A percentile compares a stretch with the other conserved stretches of the same genome.
phyloP scores from a whole-genome alignment of 92 coral and sea anemone species.

The Heteractis magnifica region DNA sequence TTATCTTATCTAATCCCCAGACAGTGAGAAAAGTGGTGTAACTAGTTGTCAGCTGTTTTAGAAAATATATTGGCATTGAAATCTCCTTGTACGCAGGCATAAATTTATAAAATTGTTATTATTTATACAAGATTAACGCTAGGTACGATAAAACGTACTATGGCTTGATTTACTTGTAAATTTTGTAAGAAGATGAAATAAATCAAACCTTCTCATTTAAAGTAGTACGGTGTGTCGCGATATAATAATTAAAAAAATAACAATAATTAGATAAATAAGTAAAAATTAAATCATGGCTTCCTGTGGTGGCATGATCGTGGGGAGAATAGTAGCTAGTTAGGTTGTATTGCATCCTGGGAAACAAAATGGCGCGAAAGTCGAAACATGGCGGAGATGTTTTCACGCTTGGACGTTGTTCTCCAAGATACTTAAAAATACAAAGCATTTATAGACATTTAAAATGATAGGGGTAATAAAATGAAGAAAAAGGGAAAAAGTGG shows the following conservation, averaged over 20 bases:
- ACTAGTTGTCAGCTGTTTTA: too few relatives aligned
- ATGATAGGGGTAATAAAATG: constrained; percentile 6
- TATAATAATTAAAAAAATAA: neutral
- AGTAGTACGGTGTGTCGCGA: neutral
- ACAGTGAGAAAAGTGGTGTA: too few relatives aligned
- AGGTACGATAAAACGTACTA: too few relatives aligned
- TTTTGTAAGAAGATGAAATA: too few relatives aligned
- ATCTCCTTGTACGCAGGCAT: too few relatives aligned
- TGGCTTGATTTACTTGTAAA: too few relatives aligned
- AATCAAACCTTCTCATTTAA: too few relatives aligned
- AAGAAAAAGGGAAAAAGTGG: constrained; percentile 50
- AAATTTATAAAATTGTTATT: too few relatives aligned
- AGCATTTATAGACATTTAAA: neutral
- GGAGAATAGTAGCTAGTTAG: constrained; percentile 5
- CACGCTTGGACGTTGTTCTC: neutral
- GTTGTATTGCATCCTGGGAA: constrained; percentile 29
- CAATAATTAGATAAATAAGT: neutral
- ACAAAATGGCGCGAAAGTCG: constrained; percentile 61
- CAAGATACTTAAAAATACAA: neutral
- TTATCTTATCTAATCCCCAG: too few relatives aligned
- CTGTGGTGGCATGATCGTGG: neutral
- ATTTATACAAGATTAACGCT: too few relatives aligned
- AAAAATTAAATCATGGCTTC: constrained; percentile 1
- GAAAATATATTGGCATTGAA: too few relatives aligned
- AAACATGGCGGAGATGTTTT: constrained; percentile 33